These are phyloP conservation scores for Nasonia giraulti DNA, from an alignment of 1,140 invertebrate species.

Conservation along the genomic window DNA sequence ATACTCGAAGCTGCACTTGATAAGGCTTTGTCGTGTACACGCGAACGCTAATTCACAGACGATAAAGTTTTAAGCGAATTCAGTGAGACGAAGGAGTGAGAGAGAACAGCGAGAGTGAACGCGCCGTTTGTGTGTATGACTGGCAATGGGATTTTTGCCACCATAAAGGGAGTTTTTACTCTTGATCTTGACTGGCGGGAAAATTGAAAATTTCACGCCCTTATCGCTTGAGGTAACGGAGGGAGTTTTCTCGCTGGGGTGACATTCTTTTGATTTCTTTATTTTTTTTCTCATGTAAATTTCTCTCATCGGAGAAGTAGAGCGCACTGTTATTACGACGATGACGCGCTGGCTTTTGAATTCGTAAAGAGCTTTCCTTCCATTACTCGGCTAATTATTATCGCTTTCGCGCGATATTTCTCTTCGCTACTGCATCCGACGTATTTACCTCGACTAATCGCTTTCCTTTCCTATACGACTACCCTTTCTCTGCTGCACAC, in stretches of 20 bases:
- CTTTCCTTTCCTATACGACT: background rate
- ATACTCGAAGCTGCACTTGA: slow-evolving; percentile 25
- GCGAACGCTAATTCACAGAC: slow-evolving; percentile 44
- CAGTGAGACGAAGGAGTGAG: background rate
- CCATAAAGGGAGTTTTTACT: background rate
- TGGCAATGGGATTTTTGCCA: background rate
- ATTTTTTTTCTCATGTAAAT: too few relatives aligned
- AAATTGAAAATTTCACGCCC: background rate
- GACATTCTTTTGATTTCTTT: too few relatives aligned
- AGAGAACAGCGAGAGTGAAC: background rate
- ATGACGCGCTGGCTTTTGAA: background rate
- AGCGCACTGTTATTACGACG: too few relatives aligned
- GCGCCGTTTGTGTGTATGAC: too few relatives aligned
- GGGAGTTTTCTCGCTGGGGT: too few relatives aligned
- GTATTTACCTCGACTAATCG: background rate
- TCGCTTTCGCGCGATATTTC: background rate
- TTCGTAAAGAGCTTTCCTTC: background rate
- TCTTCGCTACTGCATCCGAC: background rate
- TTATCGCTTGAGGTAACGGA: too few relatives aligned
- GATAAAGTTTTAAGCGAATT: slow-evolving; percentile 41
- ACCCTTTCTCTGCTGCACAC: background rate
- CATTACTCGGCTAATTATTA: background rate
- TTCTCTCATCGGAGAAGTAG: too few relatives aligned
- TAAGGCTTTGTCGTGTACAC: slow-evolving; percentile 29
- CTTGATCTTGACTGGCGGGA: background rate